Percentiles rank a stretch among this genome's conserved stretches.
Conservation (phyloP, 1,140 invertebrate species). For the Drosophila funebris region DNA sequence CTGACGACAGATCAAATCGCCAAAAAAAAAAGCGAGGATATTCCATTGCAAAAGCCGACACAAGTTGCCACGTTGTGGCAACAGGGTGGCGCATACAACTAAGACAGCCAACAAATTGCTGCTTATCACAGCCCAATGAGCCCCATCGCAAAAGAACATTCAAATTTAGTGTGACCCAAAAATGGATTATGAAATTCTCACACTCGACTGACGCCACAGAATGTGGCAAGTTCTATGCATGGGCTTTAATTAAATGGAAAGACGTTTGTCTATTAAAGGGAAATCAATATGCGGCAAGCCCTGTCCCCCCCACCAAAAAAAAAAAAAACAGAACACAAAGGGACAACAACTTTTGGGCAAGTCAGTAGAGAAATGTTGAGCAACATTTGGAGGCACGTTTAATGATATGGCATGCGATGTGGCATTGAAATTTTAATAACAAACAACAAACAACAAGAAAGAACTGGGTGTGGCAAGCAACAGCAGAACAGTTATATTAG, state of each 20-base stretch:
- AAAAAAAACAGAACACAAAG: background rate
- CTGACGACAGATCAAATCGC: too few species aligned
- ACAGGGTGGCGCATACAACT: constrained; percentile 21
- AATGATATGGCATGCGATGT: constrained; percentile 30
- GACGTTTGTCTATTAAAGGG: background rate
- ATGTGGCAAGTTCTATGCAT: constrained; percentile 24
- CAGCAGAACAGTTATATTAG: background rate
- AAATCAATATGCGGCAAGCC: constrained; percentile 38
- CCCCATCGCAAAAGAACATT: background rate
- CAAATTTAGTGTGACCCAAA: constrained; percentile 16
- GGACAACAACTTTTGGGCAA: constrained; percentile 21
- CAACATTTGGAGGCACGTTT: constrained; percentile 4
- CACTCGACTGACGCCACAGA: background rate
- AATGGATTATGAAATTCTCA: constrained; percentile 21
- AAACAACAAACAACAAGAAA: background rate
- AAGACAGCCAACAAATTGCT: constrained; percentile 18
- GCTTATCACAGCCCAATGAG: constrained; percentile 26
- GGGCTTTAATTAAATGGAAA: constrained; percentile 31
- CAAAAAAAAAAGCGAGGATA: constrained; percentile 11
- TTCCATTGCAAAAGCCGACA: background rate
- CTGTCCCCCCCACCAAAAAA: background rate
- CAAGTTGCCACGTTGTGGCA: constrained; percentile 13
- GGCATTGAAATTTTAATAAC: constrained; percentile 31
- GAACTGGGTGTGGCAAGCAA: background rate
- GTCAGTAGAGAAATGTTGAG: constrained; percentile 5